Base-by-base conservation (phyloP, 2,888 invertebrate genomes). In the Junonia oenone region DNA sequence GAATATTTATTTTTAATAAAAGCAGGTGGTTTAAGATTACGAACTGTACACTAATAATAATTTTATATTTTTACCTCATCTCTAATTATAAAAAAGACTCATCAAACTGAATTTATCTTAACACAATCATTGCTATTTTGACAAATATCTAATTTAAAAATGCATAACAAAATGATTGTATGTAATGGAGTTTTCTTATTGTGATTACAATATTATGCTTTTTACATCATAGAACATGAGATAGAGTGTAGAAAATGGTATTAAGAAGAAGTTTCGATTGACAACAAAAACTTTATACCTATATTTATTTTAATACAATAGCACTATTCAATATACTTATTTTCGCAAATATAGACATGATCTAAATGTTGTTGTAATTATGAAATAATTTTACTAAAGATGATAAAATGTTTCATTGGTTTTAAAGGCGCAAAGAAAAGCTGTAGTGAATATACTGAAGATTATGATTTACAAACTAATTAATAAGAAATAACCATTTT, bases 401-500 rank as follows among this genome's bases (percentile, higher is more conserved):
- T 35, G 47, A 53, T 47, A 35, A 48, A 37, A 58, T 56, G 59
- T 57, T 87, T 84, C 78, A 83, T 83, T 85, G 85, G 83, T 85
- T 84, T 81, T 73, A 81, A 63, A 68, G 71, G 70, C 72, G 75
- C 38, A 40, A 17, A 75, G 76, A 73, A 74, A 71, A 74, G 73
- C 76, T 75, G 66, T 73, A 76, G 77, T 76, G 75, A 78, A 82
- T 78, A 78, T 81, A 81, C 81, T 83, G 82, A 81, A 77, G 76
- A 83, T 83, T 76, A 81, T 78, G 81, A 82, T 87, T 89, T 89
- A 89, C 85, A 81, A 90, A 89, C 88, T 90, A 90, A 89, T 88
- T 85, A 90, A 90, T 90, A 90, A 89, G 89, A 89, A 89, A 89
- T 90, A 90, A 90, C 89, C 88, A 87, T 86, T 89, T 88, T 89